Base-by-base conservation (phyloP, 2,113 vertebrate genomes). In the Formicarius rufipectus region DNA sequence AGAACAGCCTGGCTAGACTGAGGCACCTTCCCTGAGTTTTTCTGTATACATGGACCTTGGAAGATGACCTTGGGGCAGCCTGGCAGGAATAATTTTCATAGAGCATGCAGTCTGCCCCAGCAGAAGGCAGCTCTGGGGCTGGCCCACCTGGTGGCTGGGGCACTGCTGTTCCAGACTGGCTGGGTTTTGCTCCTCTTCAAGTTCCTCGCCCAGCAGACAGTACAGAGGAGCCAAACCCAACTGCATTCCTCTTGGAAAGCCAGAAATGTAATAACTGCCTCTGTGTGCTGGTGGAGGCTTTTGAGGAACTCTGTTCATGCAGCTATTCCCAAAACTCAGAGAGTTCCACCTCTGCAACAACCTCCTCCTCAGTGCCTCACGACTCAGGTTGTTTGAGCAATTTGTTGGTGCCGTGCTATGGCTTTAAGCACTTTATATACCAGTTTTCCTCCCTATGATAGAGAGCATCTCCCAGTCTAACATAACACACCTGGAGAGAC, bases 181-280 rank as follows among this genome's bases (percentile, higher is more conserved):
- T 86, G 90, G 19, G 14, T 67, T 89, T 66, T 88, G 60, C 55
- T 92, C 47, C 66, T 92, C 56, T 25, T 74, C 79, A 42, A n/a
- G 35, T 92, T 93, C 44, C 56, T 90, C 0, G 0, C 76, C 60
- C 76, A 89, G 85, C 68, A 97, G 90, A 78, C 83, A 58, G 31
- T 64, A 45, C 30, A 77, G 56, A 83, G 49, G 68, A 90, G 88
- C 92, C 93, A 95, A 96, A 95, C 44, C 44, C 80, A 96, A 72
- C 88, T 58, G 28, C 74, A 64, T 89, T 87, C 76, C 73, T 92
- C 66, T 76, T 45, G 30, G 31, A 88, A 80, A 90, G 68, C 35
- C 90, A 93, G 85, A 88, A 83, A 81, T 64, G 44, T 39, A 93
- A 87, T 59, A 84, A 37, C 44, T 72, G 25, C 49, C 84, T 40